Conservation (phyloP, 2,797 vertebrate genomes). For the Leptodactylus fallax region DNA sequence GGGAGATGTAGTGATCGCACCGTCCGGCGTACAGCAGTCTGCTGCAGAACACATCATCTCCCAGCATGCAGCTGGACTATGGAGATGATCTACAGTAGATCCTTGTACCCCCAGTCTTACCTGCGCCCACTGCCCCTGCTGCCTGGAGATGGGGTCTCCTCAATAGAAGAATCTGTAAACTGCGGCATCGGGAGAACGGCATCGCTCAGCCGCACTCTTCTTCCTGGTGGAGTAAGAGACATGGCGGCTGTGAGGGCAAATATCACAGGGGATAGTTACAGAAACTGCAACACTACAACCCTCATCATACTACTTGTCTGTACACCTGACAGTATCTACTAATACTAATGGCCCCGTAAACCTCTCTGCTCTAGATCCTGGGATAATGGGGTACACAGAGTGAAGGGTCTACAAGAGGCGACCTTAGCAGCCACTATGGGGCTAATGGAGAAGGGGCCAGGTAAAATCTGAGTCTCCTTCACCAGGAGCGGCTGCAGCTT, state of each 20-base stretch:
- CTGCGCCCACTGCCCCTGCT: constrained; percentile 31
- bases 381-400: no score
- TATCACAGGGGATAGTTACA: neutral
- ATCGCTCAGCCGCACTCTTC: neutral
- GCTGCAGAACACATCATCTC: neutral
- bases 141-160: constrained; percentile 17
- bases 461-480: no score
- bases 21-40: no score
- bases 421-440: no score
- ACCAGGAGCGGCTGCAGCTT: no score
- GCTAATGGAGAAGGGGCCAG: no score
- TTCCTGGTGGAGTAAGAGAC: neutral
- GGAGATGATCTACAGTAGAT: no score
- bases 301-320: neutral
- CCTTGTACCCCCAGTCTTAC: neutral
- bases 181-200: neutral
- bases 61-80: neutral
- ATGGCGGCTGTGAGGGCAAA: neutral
- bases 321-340: no score
- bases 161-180: constrained; percentile 27
- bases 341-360: no score
- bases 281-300: neutral
- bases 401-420: no score
- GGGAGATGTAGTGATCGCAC: no score
- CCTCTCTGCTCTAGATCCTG: no score